phyloP scores from a whole-genome alignment of 2,888 invertebrate genomes.

The Ennomos quercinarius region DNA sequence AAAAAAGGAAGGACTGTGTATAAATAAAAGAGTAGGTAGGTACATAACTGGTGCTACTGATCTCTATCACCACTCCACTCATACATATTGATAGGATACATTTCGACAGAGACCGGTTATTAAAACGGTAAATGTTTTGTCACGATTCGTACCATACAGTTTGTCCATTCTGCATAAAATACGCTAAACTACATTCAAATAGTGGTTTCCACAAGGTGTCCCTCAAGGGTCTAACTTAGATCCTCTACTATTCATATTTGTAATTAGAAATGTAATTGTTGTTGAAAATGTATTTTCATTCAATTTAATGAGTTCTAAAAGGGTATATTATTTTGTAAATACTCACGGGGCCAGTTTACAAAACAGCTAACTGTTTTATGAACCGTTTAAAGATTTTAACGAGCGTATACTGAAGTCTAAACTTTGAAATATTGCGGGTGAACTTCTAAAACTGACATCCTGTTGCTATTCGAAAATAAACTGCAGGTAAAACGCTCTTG shows the following conservation, averaged over 20 bases:
- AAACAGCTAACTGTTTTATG: constrained; percentile 53
- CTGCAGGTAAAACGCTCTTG: constrained; percentile 4
- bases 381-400: constrained; percentile 56
- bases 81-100: constrained; percentile 8
- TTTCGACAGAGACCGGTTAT: constrained; percentile 11
- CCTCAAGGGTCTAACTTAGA: constrained; percentile 1
- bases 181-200: too few relatives aligned
- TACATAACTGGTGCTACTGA: neutral
- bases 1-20: too few relatives aligned
- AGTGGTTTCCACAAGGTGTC: neutral
- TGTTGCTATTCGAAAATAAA: constrained; percentile 48
- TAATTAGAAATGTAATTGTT: constrained; percentile 3
- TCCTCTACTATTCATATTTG: constrained; percentile 4
- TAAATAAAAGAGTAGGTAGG: neutral
- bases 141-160: constrained; percentile 11
- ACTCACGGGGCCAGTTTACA: constrained; percentile 59
- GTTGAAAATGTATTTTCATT: constrained; percentile 25
- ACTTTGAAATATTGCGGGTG: constrained; percentile 44
- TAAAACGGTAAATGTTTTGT: constrained; percentile 11
- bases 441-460: constrained; percentile 51
- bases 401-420: constrained; percentile 50
- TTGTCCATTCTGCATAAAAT: constrained; percentile 4
- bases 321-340: constrained; percentile 72
- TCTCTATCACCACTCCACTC: constrained; percentile 10
- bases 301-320: constrained; percentile 56